A percentile compares a stretch with the other conserved stretches of the same genome.
Conservation (phyloP, 2,797 vertebrate species). For the Micromesistius poutassou region DNA sequence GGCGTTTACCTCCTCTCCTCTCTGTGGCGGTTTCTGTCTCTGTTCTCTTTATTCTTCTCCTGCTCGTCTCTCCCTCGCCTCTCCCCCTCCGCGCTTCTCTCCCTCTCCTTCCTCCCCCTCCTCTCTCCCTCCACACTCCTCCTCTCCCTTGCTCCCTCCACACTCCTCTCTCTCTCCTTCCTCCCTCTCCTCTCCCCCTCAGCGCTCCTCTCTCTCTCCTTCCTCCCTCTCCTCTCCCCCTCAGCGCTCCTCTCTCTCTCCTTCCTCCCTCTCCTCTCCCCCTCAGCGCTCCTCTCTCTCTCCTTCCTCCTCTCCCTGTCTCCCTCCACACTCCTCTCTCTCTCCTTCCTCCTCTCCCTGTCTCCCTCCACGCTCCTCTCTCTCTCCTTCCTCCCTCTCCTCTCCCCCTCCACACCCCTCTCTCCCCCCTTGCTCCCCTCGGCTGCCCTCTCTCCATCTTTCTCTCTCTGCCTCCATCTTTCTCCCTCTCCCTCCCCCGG, state of each 20-base stretch:
- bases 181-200: not conserved
- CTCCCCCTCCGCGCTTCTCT: not conserved
- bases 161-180: not conserved
- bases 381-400: conserved; percentile 9
- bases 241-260: not conserved
- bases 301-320: conserved; percentile 52
- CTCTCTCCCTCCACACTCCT: not conserved
- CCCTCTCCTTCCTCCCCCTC: not conserved
- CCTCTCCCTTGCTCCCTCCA: not conserved
- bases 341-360: not conserved
- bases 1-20: not conserved
- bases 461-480: conserved; percentile 24
- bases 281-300: conserved; percentile 40
- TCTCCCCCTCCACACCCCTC: conserved; percentile 25
- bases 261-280: conserved; percentile 36
- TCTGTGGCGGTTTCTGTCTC: conserved; percentile 6
- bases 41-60: conserved; percentile 7
- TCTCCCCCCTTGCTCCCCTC: conserved; percentile 21
- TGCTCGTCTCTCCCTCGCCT: conserved; percentile 1
- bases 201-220: not conserved
- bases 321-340: conserved; percentile 17
- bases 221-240: not conserved
- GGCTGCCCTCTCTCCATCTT: conserved; percentile 29
- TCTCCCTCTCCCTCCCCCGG: conserved; percentile 6
- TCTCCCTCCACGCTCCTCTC: not conserved